Evolutionary conservation across 2,113 vertebrate species (phyloP).

Genomic region (Mionectes macconnelli): DNA sequence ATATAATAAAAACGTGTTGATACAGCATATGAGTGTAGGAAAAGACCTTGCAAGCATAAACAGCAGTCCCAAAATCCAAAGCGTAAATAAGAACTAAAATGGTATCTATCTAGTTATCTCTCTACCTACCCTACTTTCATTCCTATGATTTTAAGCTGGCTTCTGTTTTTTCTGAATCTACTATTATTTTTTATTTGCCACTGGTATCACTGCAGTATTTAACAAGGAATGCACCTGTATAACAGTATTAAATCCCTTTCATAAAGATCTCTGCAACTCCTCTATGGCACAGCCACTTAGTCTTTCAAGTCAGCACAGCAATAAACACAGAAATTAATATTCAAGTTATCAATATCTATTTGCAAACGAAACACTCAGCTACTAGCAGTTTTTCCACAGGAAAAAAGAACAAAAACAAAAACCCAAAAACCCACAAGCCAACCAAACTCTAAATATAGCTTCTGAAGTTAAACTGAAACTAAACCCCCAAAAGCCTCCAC

Average conservation of each 20-base stretch:
- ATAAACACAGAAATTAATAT: background rate
- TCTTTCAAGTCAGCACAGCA: background rate
- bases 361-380: background rate
- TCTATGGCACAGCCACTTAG: background rate
- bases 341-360: background rate
- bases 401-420: background rate
- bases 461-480: background rate
- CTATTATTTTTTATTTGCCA: background rate
- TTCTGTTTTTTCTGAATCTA: background rate
- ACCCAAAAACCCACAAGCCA: background rate
- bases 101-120: background rate
- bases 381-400: background rate
- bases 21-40: background rate
- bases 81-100: background rate
- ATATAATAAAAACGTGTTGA: background rate
- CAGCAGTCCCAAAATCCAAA: background rate
- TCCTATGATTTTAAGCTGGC: background rate
- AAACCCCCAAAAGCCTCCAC: fast-evolving
- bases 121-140: background rate
- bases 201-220: background rate
- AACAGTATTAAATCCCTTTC: background rate
- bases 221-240: fast-evolving
- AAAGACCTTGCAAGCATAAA: background rate
- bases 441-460: background rate
- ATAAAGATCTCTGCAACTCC: background rate